Conservation (phyloP, 2,888 invertebrate genomes). For the Drosophila greeni region DNA sequence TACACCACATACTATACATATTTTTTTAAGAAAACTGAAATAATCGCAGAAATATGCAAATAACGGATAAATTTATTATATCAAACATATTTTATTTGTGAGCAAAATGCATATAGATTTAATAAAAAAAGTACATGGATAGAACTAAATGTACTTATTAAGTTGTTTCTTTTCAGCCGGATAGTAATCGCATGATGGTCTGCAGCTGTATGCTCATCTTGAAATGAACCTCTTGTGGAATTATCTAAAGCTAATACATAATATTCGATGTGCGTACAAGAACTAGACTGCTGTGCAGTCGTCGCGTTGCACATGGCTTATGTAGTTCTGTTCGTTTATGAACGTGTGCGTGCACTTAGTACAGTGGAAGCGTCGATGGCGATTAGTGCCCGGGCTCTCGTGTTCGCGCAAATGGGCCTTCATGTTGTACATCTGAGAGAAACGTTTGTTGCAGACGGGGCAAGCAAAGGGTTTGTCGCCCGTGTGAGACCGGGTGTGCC, state of each 20-base stretch:
- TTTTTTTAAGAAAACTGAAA: slow-evolving; percentile 69
- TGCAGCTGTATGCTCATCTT: neutral
- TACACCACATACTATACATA: slow-evolving; percentile 61
- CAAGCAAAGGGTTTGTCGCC: slow-evolving; percentile 74
- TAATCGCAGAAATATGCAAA: slow-evolving; percentile 63
- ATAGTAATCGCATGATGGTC: neutral
- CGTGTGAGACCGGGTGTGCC: slow-evolving; percentile 79
- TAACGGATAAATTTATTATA: slow-evolving; percentile 67
- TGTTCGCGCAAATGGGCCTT: slow-evolving; percentile 66
- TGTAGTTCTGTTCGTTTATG: slow-evolving; percentile 64
- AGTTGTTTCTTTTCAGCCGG: neutral
- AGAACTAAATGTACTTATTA: slow-evolving; percentile 19
- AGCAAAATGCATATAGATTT: slow-evolving; percentile 72
- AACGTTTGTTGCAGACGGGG: slow-evolving; percentile 67
- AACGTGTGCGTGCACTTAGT: slow-evolving; percentile 67
- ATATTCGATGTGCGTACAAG: neutral
- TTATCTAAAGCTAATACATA: neutral
- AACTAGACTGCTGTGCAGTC: slow-evolving; percentile 56
- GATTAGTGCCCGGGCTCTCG: slow-evolving; percentile 65
- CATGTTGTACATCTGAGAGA: slow-evolving; percentile 72
- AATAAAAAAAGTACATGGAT: slow-evolving; percentile 57
- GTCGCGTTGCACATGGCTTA: slow-evolving; percentile 55
- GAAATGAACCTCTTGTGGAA: neutral
- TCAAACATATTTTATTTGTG: slow-evolving; percentile 73
- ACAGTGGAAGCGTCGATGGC: slow-evolving; percentile 64